Percentiles rank a stretch among this genome's conserved stretches.
Evolutionary conservation across 37 sponge, comb jelly and placozoan genomes (phyloP).

Genomic region (Hormiphora californensis): DNA sequence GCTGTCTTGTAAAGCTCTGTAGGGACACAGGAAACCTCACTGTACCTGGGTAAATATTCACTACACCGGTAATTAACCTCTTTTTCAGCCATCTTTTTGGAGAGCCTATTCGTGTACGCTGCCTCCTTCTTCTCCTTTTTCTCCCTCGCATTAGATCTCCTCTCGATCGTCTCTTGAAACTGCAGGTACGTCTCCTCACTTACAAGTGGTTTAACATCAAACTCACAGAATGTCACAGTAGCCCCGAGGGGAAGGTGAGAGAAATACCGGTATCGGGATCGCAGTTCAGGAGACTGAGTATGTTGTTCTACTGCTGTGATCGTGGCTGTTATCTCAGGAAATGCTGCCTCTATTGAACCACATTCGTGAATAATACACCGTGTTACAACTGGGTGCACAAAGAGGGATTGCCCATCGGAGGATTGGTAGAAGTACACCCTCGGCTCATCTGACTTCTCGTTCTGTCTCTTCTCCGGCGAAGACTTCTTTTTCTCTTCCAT

Average conservation of each 20-base stretch:
- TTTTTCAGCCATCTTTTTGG: conserved; percentile 44
- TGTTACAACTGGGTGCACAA: conserved; percentile 77
- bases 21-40: neutral
- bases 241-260: conserved; percentile 79
- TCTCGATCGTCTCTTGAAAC: neutral
- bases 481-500: neutral
- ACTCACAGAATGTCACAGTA: conserved; percentile 74
- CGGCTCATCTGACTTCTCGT: neutral
- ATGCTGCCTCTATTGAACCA: conserved; percentile 61
- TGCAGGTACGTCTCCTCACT: conserved; percentile 25
- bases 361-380: conserved; percentile 67
- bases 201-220: conserved; percentile 63
- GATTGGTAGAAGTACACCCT: conserved; percentile 58
- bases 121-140: conserved; percentile 23
- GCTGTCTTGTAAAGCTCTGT: neutral
- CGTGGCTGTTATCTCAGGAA: conserved; percentile 62
- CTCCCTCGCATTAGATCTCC: conserved; percentile 2
- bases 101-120: neutral
- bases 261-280: conserved; percentile 67
- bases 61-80: conserved; percentile 33
- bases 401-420: conserved; percentile 84
- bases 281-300: conserved; percentile 65
- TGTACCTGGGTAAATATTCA: neutral
- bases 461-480: neutral
- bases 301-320: conserved; percentile 73